phyloP scores from a whole-genome alignment of 92 coral and sea anemone species.

The Pocillopora meandrina region DNA sequence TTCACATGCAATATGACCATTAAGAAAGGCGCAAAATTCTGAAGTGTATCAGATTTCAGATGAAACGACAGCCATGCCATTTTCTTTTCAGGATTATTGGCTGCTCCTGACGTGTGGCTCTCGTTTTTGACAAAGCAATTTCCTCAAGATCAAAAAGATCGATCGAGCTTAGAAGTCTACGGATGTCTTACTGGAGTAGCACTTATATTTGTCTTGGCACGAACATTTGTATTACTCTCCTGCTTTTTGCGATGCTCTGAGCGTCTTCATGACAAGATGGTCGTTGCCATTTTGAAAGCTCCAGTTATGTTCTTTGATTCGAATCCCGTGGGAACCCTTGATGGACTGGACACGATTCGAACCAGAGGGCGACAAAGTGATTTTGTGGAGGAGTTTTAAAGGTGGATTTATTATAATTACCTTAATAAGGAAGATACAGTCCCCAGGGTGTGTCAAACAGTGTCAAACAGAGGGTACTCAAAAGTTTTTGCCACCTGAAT shows the following conservation, averaged over 20 bases:
- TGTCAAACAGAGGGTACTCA: too few species aligned
- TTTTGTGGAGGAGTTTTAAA: too few species aligned
- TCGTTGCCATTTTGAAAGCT: constrained; percentile 8
- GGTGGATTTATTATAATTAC: too few species aligned
- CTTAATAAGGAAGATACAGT: too few species aligned
- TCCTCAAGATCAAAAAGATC: not conserved
- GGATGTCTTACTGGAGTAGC: not conserved
- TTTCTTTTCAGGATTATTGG: not conserved
- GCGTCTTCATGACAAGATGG: constrained; percentile 25
- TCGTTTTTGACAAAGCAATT: not conserved
- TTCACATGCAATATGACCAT: too few species aligned
- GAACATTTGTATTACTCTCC: not conserved
- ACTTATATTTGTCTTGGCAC: not conserved
- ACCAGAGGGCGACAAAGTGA: too few species aligned
- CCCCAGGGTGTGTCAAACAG: too few species aligned
- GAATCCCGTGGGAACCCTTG: not conserved
- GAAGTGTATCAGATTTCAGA: too few species aligned
- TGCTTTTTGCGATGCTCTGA: not conserved
- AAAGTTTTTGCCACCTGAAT: too few species aligned
- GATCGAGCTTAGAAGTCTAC: not conserved
- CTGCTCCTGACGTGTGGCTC: constrained; percentile 16
- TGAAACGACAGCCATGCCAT: too few species aligned
- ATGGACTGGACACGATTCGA: too few species aligned
- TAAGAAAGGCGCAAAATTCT: too few species aligned
- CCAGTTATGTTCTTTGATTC: constrained; percentile 10